Base-by-base conservation (phyloP, 2,888 invertebrate genomes). In the Erebia epiphron region DNA sequence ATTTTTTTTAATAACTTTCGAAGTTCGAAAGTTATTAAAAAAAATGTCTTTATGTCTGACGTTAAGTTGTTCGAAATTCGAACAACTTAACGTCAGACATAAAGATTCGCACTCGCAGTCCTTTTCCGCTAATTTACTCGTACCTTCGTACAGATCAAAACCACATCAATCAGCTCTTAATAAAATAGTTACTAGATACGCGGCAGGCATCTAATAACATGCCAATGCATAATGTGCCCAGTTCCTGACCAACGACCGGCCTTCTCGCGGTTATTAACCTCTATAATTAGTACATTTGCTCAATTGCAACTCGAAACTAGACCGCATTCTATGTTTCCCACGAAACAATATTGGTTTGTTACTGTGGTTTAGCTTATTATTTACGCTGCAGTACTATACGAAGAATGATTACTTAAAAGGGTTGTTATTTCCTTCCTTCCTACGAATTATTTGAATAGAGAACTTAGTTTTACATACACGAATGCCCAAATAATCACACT, bases 241-340 rank as follows among this genome's bases (percentile, higher is more conserved):
- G 69, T 60, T 66, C 60, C 61, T 54, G 60, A 70, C 26, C 68
- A 67, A 67, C 62, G 58, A 62, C 43, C 66, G 70, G 70, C 74
- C 72, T 74, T 74, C 74, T 68, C 62, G 70, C 68, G 74, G 74
- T 74, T 72, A 68, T 74, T 70, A 67, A 74, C 74, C 74, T 67
- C 50, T 46, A 57, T 68, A 69, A 72, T 72, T 64, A 69, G 72
- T 67, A 72, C 72, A 64, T 61, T 72, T 74, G 68, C 72, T 72
- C 74, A 72, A 74, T 72, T 72, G 72, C 68, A 61, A 70, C 67
- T 66, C 65, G 62, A 70, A 72, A 65, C 72, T 68, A 66, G 64
- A 68, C 74, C 74, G 74, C 74, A 74, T 74, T 70, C 72, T 68
- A 70, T 70, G 72, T n/a, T 74, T 74, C 72, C 72, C 74, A 74